These are phyloP conservation scores for Crepidodera aurea DNA, from an alignment of 2,888 invertebrate genomes.

Conservation along the genomic window DNA sequence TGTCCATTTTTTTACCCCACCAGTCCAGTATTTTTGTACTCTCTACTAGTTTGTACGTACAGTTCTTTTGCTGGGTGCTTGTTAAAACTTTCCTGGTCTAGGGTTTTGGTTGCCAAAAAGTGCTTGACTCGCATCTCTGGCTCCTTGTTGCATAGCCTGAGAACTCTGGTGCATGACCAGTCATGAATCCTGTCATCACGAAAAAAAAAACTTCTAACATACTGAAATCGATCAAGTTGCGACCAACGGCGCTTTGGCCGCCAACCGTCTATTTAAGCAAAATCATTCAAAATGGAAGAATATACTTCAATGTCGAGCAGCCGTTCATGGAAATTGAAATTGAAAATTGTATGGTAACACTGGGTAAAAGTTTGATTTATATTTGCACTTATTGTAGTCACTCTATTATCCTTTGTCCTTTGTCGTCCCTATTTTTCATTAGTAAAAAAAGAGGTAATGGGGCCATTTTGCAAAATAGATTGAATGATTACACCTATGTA, in stretches of 20 bases:
- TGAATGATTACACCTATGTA: constrained; percentile 56
- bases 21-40: too few relatives aligned
- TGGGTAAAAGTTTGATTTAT: constrained; percentile 23
- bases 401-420: constrained; percentile 22
- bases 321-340: constrained; percentile 28
- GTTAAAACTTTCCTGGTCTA: too few relatives aligned
- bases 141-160: too few relatives aligned
- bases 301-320: constrained; percentile 28
- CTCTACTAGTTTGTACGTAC: too few relatives aligned
- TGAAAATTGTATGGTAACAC: constrained; percentile 24
- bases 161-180: too few relatives aligned
- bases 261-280: constrained; percentile 11
- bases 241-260: not conserved
- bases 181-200: too few relatives aligned
- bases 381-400: constrained; percentile 25
- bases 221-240: too few relatives aligned
- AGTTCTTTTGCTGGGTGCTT: too few relatives aligned
- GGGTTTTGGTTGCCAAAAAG: too few relatives aligned
- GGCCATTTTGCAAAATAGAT: constrained; percentile 49
- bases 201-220: too few relatives aligned
- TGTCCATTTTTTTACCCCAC: too few relatives aligned
- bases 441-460: not conserved
- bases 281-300: constrained; percentile 29
- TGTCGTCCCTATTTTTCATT: constrained; percentile 16
- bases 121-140: too few relatives aligned